phyloP scores from a whole-genome alignment of 92 coral and sea anemone genomes.

The Scolanthus callimorphus region DNA sequence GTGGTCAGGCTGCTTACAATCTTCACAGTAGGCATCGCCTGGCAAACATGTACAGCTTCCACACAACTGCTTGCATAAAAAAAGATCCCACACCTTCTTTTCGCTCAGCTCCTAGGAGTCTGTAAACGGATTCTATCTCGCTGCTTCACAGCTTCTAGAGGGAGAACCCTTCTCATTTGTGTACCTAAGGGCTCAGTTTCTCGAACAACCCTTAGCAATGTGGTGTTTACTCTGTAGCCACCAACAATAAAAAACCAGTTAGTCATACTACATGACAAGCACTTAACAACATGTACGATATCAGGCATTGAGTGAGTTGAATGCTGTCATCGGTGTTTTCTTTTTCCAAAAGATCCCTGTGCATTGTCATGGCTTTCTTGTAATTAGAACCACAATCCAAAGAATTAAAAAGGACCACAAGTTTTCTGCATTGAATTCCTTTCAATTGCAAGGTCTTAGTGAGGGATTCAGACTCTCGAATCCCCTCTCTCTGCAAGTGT shows the following conservation, averaged over 20 bases:
- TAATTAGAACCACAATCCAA: conserved; percentile 22
- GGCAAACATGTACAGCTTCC: conserved; percentile 12
- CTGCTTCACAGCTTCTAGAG: conserved; percentile 32
- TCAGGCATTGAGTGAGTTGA: conserved; percentile 17
- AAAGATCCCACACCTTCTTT: conserved; percentile 18
- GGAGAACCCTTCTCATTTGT: conserved; percentile 19
- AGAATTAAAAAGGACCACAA: conserved; percentile 21
- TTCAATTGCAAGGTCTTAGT: conserved; percentile 19
- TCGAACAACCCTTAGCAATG: conserved; percentile 14
- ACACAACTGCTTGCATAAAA: conserved; percentile 13
- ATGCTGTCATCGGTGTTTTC: conserved; percentile 6
- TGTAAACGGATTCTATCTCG: conserved; percentile 14
- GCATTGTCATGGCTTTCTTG: conserved; percentile 27
- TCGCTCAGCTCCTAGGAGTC: conserved; percentile 22
- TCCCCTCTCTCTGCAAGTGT: conserved; percentile 12
- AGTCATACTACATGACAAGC: conserved; percentile 16
- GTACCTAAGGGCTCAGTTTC: conserved; percentile 25
- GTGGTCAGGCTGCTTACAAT: conserved; percentile 9
- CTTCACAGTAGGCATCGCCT: conserved; percentile 6
- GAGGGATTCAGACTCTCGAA: conserved; percentile 7
- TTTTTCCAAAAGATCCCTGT: conserved; percentile 15
- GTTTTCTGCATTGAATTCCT: conserved; percentile 18
- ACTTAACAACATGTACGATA: conserved; percentile 17
- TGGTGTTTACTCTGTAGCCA: conserved; percentile 23
- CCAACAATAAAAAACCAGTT: conserved; percentile 23